phyloP scores from a whole-genome alignment of 2,797 vertebrate genomes.

The Microctenopoma lineatum region DNA sequence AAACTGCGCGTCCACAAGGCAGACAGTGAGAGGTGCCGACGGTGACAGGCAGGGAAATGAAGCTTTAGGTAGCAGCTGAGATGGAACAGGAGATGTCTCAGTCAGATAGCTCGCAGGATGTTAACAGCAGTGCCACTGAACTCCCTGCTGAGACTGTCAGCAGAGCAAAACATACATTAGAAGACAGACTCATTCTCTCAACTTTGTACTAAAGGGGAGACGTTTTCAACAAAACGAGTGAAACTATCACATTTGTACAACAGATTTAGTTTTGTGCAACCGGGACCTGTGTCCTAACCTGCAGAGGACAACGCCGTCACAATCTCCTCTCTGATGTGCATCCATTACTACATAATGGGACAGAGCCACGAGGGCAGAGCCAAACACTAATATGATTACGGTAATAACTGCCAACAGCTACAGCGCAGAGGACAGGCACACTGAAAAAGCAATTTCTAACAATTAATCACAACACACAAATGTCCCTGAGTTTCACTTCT shows the following conservation, averaged over 20 bases:
- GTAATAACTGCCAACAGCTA: conserved; percentile 72
- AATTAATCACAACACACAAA: conserved; percentile 76
- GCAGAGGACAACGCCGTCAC: conserved; percentile 72
- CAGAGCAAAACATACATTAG: conserved; percentile 26
- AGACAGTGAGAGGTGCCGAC: conserved; percentile 44
- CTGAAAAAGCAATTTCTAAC: conserved; percentile 53
- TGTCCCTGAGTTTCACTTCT: conserved; percentile 67
- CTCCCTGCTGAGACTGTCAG: conserved; percentile 53
- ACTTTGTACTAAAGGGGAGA: conserved; percentile 5
- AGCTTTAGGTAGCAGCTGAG: conserved; percentile 61
- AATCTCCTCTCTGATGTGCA: conserved; percentile 74
- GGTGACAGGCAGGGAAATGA: conserved; percentile 74
- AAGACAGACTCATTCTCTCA: conserved; percentile 28
- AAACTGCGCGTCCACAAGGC: conserved; percentile 43
- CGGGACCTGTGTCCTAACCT: conserved; percentile 42
- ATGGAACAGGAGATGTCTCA: conserved; percentile 75
- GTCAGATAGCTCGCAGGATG: conserved; percentile 68
- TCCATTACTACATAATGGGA: conserved; percentile 72
- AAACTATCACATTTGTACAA: conserved; percentile 34
- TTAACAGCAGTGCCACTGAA: conserved; percentile 45
- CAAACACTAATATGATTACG: conserved; percentile 77
- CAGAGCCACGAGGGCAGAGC: conserved; percentile 74
- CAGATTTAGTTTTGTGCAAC: conserved; percentile 22
- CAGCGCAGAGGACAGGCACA: conserved; percentile 12
- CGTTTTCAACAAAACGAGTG: conserved; percentile 9